Evolutionary conservation across 2,113 vertebrate species (phyloP).

Genomic region (Nothobranchius furzeri): DNA sequence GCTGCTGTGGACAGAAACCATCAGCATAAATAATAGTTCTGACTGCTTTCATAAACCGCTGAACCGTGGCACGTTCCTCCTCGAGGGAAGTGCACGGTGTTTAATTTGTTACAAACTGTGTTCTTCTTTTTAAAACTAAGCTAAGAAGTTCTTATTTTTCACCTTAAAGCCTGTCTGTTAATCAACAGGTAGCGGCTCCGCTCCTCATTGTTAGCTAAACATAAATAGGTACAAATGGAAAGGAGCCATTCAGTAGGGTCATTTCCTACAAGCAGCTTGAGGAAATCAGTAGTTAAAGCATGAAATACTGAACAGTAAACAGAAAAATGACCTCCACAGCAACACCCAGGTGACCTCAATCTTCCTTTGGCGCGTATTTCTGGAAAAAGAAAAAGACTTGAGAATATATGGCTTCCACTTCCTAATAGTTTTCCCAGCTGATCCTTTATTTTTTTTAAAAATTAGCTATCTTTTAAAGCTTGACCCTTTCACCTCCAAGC

Average conservation of each 20-base stretch:
- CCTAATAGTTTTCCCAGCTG: conserved; percentile 85
- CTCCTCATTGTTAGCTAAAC: conserved; percentile 62
- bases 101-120: conserved; percentile 43
- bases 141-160: conserved; percentile 42
- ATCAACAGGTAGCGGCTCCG: conserved; percentile 24
- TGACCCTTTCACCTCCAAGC: conserved; percentile 76
- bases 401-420: conserved; percentile 85
- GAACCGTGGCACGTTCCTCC: conserved; percentile 49
- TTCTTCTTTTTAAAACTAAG: conserved; percentile 39
- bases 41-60: conserved; percentile 58
- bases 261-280: conserved; percentile 80
- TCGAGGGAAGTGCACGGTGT: conserved; percentile 34
- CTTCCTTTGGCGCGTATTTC: conserved; percentile 81
- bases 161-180: conserved; percentile 15
- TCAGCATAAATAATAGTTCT: conserved; percentile 66
- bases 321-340: conserved; percentile 78
- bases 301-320: conserved; percentile 83
- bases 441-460: conserved; percentile 57
- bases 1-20: conserved; percentile 59
- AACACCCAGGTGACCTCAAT: conserved; percentile 85
- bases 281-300: conserved; percentile 85
- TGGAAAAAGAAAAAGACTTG: conserved; percentile 70
- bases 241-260: conserved; percentile 75
- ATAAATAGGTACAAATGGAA: conserved; percentile 78
- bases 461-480: conserved; percentile 72